These are phyloP conservation scores for Endotricha flammealis DNA, from an alignment of 2,888 invertebrate species.

Conservation along the genomic window DNA sequence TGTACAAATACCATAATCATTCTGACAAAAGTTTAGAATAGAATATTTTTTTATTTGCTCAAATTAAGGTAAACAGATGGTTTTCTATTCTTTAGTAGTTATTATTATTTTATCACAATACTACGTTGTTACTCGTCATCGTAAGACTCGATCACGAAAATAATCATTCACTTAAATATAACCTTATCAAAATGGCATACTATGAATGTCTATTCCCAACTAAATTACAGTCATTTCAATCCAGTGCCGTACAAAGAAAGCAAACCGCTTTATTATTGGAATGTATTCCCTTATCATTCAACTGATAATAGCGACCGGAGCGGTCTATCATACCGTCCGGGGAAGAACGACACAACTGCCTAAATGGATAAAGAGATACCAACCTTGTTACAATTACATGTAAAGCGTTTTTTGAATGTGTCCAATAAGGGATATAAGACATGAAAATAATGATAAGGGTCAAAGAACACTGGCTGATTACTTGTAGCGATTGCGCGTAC, in stretches of 20 bases:
- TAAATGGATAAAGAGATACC: slow-evolving; percentile 21
- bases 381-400: slow-evolving; percentile 17
- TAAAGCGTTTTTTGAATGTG: slow-evolving; percentile 24
- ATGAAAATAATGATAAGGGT: slow-evolving; percentile 42
- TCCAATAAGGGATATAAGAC: slow-evolving; percentile 18
- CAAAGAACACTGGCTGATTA: slow-evolving; percentile 71
- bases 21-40: no score
- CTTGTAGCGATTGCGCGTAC: slow-evolving; percentile 40
- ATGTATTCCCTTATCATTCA: slow-evolving; percentile 60
- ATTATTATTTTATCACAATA: no score
- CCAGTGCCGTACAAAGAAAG: slow-evolving; percentile 56
- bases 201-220: slow-evolving; percentile 10
- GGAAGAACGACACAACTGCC: slow-evolving; percentile 32
- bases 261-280: slow-evolving; percentile 57
- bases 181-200: slow-evolving; percentile 11
- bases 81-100: no score
- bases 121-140: no score
- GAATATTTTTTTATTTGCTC: no score
- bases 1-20: no score
- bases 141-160: no score
- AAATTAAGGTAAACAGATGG: no score
- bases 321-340: slow-evolving; percentile 25
- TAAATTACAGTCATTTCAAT: slow-evolving; percentile 19
- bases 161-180: no score
- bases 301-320: slow-evolving; percentile 62